Evolutionary conservation across 2,113 vertebrate genomes (phyloP).

Genomic region (Cephalopterus ornatus): DNA sequence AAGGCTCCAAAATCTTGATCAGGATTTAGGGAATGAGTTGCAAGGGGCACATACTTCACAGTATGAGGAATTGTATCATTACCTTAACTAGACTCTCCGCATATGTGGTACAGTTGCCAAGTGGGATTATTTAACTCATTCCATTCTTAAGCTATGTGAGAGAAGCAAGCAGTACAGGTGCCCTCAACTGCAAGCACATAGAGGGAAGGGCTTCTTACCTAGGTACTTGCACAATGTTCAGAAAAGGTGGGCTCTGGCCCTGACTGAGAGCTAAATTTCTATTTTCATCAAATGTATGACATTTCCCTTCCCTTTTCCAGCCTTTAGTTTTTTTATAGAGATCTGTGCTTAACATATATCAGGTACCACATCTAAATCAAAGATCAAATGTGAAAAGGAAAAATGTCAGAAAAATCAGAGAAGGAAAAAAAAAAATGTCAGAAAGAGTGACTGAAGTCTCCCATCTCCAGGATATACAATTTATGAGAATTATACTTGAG

Average conservation of each 20-base stretch:
- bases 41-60: not conserved
- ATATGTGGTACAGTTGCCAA: not conserved
- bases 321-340: not conserved
- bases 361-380: not conserved
- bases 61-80: not conserved
- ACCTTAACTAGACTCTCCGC: not conserved
- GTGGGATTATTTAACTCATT: not conserved
- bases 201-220: not conserved
- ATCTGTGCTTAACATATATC: not conserved
- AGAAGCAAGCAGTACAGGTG: not conserved
- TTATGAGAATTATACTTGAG: not conserved
- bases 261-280: not conserved
- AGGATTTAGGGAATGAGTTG: not conserved
- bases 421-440: not conserved
- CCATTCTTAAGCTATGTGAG: not conserved
- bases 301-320: not conserved
- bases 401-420: not conserved
- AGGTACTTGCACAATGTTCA: rapidly evolving
- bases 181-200: not conserved
- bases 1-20: not conserved
- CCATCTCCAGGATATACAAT: not conserved
- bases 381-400: not conserved
- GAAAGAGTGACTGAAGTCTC: not conserved
- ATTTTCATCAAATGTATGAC: not conserved
- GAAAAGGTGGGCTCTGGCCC: not conserved